Conservation (phyloP, 1,140 invertebrate species). For the Octopus bimaculoides region DNA sequence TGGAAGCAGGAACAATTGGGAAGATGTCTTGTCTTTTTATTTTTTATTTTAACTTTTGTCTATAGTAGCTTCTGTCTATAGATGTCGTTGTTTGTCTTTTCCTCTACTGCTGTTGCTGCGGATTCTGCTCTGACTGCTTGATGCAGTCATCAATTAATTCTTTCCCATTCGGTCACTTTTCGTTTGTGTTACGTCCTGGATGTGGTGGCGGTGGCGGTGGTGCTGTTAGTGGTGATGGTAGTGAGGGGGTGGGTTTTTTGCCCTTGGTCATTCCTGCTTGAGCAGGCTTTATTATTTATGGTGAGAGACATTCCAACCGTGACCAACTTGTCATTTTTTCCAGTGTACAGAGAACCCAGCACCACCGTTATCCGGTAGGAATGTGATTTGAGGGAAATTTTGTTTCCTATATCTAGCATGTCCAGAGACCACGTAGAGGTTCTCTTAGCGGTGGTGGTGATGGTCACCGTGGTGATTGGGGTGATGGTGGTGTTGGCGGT, state of each 20-base stretch:
- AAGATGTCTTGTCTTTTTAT: background rate
- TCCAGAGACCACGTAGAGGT: background rate
- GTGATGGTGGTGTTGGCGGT: background rate
- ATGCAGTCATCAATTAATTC: background rate
- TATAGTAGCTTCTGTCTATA: background rate
- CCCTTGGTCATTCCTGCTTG: background rate
- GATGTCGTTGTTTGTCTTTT: background rate
- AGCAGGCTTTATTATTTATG: too few species aligned
- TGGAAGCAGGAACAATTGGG: background rate
- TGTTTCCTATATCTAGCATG: too few species aligned
- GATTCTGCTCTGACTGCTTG: background rate
- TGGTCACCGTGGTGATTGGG: background rate
- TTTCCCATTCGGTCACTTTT: background rate
- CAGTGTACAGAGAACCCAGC: too few species aligned
- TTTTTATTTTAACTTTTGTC: background rate
- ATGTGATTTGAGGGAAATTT: too few species aligned
- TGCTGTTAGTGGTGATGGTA: background rate
- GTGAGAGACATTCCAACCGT: too few species aligned
- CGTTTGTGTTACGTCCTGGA: background rate
- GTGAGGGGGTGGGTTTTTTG: background rate
- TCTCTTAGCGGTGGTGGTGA: background rate
- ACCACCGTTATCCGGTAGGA: too few species aligned
- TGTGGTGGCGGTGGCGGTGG: background rate
- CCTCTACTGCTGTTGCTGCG: background rate
- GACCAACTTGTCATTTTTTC: too few species aligned